Base-by-base conservation (phyloP, 2,888 invertebrate species). In the Lamproptera curius region DNA sequence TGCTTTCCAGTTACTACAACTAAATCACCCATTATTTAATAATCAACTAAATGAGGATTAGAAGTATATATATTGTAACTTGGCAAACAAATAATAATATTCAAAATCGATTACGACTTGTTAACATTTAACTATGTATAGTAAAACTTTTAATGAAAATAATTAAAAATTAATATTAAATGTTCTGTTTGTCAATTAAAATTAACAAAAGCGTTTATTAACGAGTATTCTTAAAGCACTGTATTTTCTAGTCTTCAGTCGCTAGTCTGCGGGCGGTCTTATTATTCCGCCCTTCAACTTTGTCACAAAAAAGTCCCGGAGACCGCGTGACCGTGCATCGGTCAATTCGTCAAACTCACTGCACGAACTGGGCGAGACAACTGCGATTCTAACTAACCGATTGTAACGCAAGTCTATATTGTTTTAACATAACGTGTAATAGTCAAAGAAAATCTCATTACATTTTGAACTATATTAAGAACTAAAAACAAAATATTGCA, bases 291-390 rank as follows among this genome's bases (percentile, higher is more conserved):
- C 46, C 50, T 54, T 50, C 50, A 50, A 56, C 51, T 46, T 49
- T 17, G 43, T 49, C 44, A 43, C 36, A 49, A 49, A n/a, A 49
- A 49, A 43, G 33, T 40, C 31, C 10, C 20, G 14, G 17, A 34
- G 16, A 26, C 38, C 38, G 42, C 28, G 17, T 8, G 42, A 26
- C 34, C 40, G 46, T 39, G 35, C 53, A 51, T 55, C 46, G 54
- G 42, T 50, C 52, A 52, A 54, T 55, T 50, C 41, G 54, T 47
- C 50, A 51, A 42, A 43, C 47, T 51, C 42, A n/a, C n/a, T n/a
- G n/a, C n/a, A n/a, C n/a, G n/a, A n/a, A n/a, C n/a, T n/a, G n/a
- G n/a, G n/a, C n/a, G n/a, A n/a, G n/a, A n/a, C n/a, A n/a, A n/a
- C n/a, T n/a, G n/a, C n/a, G n/a, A n/a, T n/a, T n/a, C n/a, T n/a